Evolutionary conservation across 92 coral and sea anemone genomes (phyloP).

Genomic region (Phenganax marumi): DNA sequence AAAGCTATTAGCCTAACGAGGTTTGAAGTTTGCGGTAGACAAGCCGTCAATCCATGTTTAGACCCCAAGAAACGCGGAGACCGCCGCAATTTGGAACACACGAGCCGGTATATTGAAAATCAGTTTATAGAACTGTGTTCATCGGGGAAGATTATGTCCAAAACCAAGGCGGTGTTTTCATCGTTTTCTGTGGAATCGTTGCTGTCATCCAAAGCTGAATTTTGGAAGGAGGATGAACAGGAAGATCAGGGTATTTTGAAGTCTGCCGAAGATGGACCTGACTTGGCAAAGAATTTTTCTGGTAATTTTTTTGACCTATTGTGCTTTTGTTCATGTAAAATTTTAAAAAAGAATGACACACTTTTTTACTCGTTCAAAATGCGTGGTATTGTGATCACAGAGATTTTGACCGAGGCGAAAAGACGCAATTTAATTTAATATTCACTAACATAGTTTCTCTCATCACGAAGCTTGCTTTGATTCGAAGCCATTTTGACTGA

Average conservation of each 20-base stretch:
- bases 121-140: background rate
- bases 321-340: background rate
- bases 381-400: too few species aligned
- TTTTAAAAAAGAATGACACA: too few species aligned
- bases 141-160: background rate
- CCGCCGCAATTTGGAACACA: background rate
- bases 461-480: too few species aligned
- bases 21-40: constrained; percentile 24
- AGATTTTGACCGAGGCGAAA: too few species aligned
- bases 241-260: background rate
- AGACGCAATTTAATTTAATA: too few species aligned
- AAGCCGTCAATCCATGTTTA: constrained; percentile 31
- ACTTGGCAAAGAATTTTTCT: background rate
- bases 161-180: background rate
- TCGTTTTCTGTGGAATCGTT: constrained; percentile 11
- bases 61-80: background rate
- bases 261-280: background rate
- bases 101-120: background rate
- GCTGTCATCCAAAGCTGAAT: background rate
- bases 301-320: background rate
- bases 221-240: background rate
- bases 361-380: too few species aligned
- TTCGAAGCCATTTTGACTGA: too few species aligned
- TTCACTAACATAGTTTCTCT: too few species aligned
- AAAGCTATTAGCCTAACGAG: constrained; percentile 39